Percentiles rank a stretch among this genome's conserved stretches.
Conservation (phyloP, 2,113 vertebrate genomes). For the Onychostruthus taczanowskii region DNA sequence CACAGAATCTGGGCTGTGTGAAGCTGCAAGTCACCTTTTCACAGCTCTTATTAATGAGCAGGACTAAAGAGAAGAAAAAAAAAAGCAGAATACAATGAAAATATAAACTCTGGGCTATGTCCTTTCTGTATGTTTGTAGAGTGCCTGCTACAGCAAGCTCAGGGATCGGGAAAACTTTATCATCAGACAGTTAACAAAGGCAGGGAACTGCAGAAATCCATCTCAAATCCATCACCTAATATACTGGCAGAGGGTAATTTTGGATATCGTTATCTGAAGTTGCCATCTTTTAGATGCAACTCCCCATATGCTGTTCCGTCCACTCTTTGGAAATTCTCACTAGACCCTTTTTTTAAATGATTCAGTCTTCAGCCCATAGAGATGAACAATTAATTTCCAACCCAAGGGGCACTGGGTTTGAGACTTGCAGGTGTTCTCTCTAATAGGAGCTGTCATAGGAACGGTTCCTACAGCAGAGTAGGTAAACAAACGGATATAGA, state of each 20-base stretch:
- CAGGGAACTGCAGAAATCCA: neutral
- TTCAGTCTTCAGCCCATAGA: neutral
- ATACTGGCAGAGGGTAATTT: neutral
- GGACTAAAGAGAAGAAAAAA: neutral
- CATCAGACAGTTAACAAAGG: neutral
- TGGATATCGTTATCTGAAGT: neutral
- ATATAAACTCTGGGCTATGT: neutral
- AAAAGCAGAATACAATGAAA: neutral
- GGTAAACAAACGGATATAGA: conserved; percentile 75
- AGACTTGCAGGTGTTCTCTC: conserved; percentile 27
- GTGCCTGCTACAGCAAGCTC: neutral
- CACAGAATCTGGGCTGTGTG: neutral
- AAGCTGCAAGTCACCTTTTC: neutral
- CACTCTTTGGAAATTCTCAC: neutral
- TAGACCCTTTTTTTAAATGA: neutral
- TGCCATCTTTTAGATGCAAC: neutral
- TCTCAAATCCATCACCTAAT: neutral
- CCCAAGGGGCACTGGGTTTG: neutral
- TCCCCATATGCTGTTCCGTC: neutral
- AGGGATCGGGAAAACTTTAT: neutral
- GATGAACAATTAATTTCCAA: neutral
- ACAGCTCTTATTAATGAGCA: neutral
- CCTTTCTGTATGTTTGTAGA: neutral
- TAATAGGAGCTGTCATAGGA: conserved; percentile 64
- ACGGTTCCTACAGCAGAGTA: conserved; percentile 75